phyloP scores from a whole-genome alignment of 2,888 invertebrate genomes.

The Octodonta nipae region DNA sequence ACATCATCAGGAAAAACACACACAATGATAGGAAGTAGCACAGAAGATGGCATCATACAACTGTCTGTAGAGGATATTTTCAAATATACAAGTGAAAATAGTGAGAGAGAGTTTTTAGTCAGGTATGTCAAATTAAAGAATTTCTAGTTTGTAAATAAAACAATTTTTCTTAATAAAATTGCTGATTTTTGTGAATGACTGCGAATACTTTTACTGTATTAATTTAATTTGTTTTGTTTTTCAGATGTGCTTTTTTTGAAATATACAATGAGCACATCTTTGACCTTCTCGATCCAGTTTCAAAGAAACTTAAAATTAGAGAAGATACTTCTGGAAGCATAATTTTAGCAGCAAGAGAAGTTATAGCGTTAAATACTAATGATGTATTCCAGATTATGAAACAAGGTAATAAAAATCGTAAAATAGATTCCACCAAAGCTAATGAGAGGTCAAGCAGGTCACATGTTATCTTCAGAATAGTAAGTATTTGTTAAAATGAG shows the following conservation, averaged over 20 bases:
- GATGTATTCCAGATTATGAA: constrained; percentile 48
- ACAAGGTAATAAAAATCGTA: constrained; percentile 54
- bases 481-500: constrained; percentile 45
- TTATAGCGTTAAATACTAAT: constrained; percentile 47
- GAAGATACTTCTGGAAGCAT: constrained; percentile 50
- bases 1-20: constrained; percentile 82
- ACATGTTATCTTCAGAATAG: constrained; percentile 77
- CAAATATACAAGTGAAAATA: constrained; percentile 45
- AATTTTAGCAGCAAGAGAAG: constrained; percentile 51
- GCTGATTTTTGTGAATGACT: too few species aligned
- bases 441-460: constrained; percentile 81
- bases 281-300: constrained; percentile 55
- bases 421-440: constrained; percentile 71
- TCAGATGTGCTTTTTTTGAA: constrained; percentile 71
- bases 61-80: constrained; percentile 60
- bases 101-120: constrained; percentile 60
- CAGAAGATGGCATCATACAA: constrained; percentile 61
- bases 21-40: constrained; percentile 63
- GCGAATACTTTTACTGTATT: too few species aligned
- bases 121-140: constrained; percentile 38
- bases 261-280: constrained; percentile 76
- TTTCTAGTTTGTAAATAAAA: too few species aligned
- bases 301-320: constrained; percentile 48
- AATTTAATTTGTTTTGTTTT: constrained; percentile 16
- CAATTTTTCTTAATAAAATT: too few species aligned